Evolutionary conservation across 2,797 vertebrate species (phyloP), one percentile per base, ranked within the genome.

Genomic region (Taenioides sp.): DNA sequence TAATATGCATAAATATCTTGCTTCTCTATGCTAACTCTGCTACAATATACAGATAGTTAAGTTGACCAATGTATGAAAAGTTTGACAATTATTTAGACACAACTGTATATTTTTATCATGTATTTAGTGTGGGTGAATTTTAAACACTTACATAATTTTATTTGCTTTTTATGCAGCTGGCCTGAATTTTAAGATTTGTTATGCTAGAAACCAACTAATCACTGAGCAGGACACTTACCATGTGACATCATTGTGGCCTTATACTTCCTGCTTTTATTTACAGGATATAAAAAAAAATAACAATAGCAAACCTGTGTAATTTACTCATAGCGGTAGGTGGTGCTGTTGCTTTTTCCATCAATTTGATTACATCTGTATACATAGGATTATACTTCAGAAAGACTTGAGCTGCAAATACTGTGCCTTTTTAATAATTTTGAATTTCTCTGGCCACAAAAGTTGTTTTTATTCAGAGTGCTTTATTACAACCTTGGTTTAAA

Each of bases 371-470:
- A 54, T 34, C 50, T 16, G 28, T 61, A 67, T 70, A 60, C 28
- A 67, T 20, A 58, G 52, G 61, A 11, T 62, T 63, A n/a, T 47
- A 22, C n/a, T 18, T 25, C 50, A 49, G 37, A 73, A 6, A 69
- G 72, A 77, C 63, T 65, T 27, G 9, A 77, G 65, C 73, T 77
- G 23, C 78, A 74, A 62, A 69, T 65, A 67, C 3, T 74, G 86
- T 87, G 86, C 83, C 84, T 87, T 86, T 49, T 69, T 71, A 77
- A 66, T 62, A 17, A 14, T 68, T 71, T 80, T 70, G 73, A 72
- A 3, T 54, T 74, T 73, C 58, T 79, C 9, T n/a, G 65, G 49
- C 68, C 69, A 31, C 52, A 55, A 17, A 55, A 12, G 68, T 75
- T 37, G 27, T 72, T 78, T 81, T 25, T 27, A 11, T 25, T n/a